phyloP scores from a whole-genome alignment of 2,113 vertebrate species.

The Sebastes fasciatus region DNA sequence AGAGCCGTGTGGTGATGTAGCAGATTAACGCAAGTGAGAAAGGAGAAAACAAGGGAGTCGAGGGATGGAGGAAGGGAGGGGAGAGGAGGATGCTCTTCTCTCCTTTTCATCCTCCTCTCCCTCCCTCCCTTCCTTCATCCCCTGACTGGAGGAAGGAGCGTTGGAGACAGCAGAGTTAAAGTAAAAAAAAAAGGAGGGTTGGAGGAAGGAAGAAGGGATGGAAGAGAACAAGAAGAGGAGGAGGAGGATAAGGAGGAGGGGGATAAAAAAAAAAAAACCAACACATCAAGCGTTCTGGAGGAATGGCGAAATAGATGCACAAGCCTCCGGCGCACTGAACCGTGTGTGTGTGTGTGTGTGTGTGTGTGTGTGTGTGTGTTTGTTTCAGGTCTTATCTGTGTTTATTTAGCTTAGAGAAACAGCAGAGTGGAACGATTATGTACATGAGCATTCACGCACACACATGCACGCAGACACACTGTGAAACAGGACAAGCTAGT shows the following conservation, averaged over 20 bases:
- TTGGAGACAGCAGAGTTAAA: not conserved
- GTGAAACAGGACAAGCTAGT: not conserved
- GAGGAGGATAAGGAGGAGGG: not conserved
- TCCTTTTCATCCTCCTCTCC: too few species aligned
- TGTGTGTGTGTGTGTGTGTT: not conserved
- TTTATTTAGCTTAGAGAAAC: slow-evolving; percentile 3
- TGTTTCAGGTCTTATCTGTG: slow-evolving; percentile 2
- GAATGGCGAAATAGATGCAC: not conserved
- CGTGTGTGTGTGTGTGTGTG: too few species aligned
- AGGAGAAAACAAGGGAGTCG: not conserved
- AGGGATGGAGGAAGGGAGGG: not conserved
- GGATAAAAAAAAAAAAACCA: not conserved
- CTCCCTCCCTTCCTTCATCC: too few species aligned
- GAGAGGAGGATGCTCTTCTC: not conserved
- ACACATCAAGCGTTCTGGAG: slow-evolving; percentile 9
- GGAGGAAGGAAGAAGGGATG: not conserved
- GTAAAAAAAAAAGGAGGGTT: not conserved
- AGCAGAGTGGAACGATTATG: slow-evolving; percentile 1
- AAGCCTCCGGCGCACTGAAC: not conserved
- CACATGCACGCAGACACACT: not conserved
- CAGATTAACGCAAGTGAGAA: not conserved
- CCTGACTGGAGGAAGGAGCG: too few species aligned
- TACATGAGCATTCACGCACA: not conserved
- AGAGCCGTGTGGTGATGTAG: not conserved
- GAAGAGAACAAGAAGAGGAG: not conserved